These are phyloP conservation scores for Mythimna loreyi DNA, from an alignment of 2,888 invertebrate species.

Conservation along the genomic window DNA sequence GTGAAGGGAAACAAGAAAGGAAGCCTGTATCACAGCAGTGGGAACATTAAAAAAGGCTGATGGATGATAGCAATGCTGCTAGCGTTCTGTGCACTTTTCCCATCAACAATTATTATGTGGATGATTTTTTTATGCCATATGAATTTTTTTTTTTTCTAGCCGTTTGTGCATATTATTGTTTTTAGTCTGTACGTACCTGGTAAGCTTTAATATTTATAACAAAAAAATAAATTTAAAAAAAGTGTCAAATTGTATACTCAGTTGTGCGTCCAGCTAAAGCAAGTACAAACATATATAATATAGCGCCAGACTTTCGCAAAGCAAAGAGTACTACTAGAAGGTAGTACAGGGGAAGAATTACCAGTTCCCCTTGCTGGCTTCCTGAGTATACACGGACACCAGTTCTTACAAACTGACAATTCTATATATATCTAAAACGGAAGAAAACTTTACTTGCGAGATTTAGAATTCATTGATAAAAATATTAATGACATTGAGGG, in stretches of 20 bases:
- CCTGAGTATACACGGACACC: constrained; percentile 76
- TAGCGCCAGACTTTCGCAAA: constrained; percentile 60
- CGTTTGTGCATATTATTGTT: too few relatives aligned
- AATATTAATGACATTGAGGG: constrained; percentile 14
- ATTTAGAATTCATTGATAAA: constrained; percentile 56
- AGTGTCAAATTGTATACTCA: constrained; percentile 71
- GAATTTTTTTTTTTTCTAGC: too few relatives aligned
- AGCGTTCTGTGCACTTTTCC: too few relatives aligned
- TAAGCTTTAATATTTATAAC: too few relatives aligned
- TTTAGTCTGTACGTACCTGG: too few relatives aligned
- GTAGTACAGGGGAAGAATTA: constrained; percentile 55
- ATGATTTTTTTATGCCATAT: too few relatives aligned
- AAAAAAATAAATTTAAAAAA: too few relatives aligned
- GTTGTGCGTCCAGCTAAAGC: constrained; percentile 57
- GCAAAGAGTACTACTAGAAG: constrained; percentile 31
- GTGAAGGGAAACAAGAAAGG: too few relatives aligned
- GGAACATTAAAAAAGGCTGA: too few relatives aligned
- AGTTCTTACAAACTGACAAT: not conserved
- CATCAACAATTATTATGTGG: too few relatives aligned
- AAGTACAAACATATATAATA: constrained; percentile 43
- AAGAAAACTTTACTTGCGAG: constrained; percentile 70
- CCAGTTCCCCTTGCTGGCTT: constrained; percentile 67
- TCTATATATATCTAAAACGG: constrained; percentile 23
- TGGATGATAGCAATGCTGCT: too few relatives aligned
- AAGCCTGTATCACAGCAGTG: too few relatives aligned